Evolutionary conservation across 1,140 invertebrate genomes (phyloP).

Genomic region (Drosophila tristis): DNA sequence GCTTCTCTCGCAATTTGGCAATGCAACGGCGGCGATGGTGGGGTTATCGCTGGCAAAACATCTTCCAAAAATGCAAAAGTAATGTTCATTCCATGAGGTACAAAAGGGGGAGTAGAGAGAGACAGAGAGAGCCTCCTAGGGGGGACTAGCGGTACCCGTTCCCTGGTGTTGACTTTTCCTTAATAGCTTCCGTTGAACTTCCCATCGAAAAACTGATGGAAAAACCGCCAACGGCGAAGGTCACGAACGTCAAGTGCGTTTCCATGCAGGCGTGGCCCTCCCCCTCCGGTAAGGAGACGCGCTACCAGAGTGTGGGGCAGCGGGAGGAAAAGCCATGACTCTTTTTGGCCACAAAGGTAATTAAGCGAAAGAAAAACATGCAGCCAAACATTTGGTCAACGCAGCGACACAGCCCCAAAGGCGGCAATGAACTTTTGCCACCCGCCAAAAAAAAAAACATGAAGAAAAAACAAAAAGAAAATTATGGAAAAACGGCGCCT

Average conservation of each 20-base stretch:
- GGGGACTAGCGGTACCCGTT: slow-evolving; percentile 17
- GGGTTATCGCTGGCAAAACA: slow-evolving; percentile 65
- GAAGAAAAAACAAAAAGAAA: slow-evolving; percentile 4
- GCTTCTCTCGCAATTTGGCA: slow-evolving; percentile 31
- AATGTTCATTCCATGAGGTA: slow-evolving; percentile 39
- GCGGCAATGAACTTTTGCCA: slow-evolving; percentile 63
- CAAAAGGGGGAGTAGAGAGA: slow-evolving; percentile 3
- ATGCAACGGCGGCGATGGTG: slow-evolving; percentile 10
- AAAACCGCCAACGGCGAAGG: slow-evolving; percentile 50
- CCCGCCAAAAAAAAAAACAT: slow-evolving; percentile 10
- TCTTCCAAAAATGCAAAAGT: slow-evolving; percentile 69
- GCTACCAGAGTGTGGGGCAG: slow-evolving; percentile 12
- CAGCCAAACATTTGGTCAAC: slow-evolving; percentile 46
- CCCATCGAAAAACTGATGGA: slow-evolving; percentile 22
- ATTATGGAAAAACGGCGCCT: slow-evolving; percentile 1
- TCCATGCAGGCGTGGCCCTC: slow-evolving; percentile 41
- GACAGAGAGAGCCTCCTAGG: too few relatives aligned
- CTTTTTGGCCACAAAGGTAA: slow-evolving; percentile 61
- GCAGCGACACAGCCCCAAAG: slow-evolving; percentile 31
- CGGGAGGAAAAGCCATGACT: slow-evolving; percentile 34
- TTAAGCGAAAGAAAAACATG: slow-evolving; percentile 32
- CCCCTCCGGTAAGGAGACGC: too few relatives aligned
- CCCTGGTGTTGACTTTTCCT: slow-evolving; percentile 50
- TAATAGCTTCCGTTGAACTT: slow-evolving; percentile 75
- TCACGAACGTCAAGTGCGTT: slow-evolving; percentile 67